Evolutionary conservation across 2,888 invertebrate genomes (phyloP).

Genomic region (Drosophila cracens): DNA sequence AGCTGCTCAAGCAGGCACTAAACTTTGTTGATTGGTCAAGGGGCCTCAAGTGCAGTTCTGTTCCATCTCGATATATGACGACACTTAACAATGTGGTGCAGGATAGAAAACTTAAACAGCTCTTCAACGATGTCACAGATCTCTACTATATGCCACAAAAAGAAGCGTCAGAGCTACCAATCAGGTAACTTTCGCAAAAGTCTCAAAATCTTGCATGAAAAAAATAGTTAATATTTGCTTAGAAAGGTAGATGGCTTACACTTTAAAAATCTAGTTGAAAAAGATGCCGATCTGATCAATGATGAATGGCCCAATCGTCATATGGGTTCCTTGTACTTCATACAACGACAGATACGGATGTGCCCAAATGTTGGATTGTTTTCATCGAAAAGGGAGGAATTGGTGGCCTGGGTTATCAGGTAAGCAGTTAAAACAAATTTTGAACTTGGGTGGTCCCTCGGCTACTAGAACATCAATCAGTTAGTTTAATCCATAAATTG

Average conservation of each 20-base stretch:
- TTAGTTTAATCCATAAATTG: too few relatives aligned
- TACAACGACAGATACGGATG: constrained; percentile 77
- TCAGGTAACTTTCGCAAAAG: constrained; percentile 59
- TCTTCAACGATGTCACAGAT: constrained; percentile 65
- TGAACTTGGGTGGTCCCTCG: neutral
- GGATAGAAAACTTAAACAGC: constrained; percentile 63
- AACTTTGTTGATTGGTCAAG: constrained; percentile 79
- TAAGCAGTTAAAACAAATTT: constrained; percentile 29
- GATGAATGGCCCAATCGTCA: constrained; percentile 81
- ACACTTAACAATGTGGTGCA: constrained; percentile 71
- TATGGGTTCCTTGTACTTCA: constrained; percentile 75
- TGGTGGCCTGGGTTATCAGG: constrained; percentile 84
- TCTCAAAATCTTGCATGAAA: rapidly evolving
- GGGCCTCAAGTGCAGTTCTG: constrained; percentile 82
- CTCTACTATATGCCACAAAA: constrained; percentile 70
- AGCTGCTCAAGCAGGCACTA: constrained; percentile 69
- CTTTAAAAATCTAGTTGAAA: constrained; percentile 44
- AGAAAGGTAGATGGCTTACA: constrained; percentile 73
- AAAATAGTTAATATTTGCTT: neutral
- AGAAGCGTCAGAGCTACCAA: constrained; percentile 62
- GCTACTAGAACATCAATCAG: neutral
- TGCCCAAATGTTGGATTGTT: constrained; percentile 81
- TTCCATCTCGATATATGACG: constrained; percentile 56
- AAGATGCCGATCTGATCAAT: constrained; percentile 75
- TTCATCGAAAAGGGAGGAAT: constrained; percentile 55